Evolutionary conservation across 2,888 invertebrate genomes (phyloP).

Genomic region (Zaprionus bogoriensis): DNA sequence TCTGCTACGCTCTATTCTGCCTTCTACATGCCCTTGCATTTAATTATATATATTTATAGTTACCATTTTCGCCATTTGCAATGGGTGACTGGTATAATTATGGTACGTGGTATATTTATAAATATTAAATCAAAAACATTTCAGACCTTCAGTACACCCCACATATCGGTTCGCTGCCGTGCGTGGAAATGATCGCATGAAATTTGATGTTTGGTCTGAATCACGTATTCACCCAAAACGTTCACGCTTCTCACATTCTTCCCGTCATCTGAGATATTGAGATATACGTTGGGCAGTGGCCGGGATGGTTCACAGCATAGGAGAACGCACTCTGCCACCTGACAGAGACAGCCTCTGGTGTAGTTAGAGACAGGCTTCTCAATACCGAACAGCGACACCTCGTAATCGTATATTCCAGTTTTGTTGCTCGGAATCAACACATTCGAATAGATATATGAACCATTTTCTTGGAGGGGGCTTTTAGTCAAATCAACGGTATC

Average conservation of each 20-base stretch:
- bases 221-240: background rate
- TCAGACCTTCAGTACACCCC: too few relatives aligned
- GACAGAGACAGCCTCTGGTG: constrained; percentile 65
- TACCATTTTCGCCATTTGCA: too few relatives aligned
- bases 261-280: constrained; percentile 10
- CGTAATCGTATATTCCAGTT: constrained; percentile 33
- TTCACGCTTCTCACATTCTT: background rate
- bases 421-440: constrained; percentile 42
- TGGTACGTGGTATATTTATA: too few relatives aligned
- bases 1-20: too few relatives aligned
- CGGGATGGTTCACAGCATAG: constrained; percentile 55
- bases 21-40: too few relatives aligned
- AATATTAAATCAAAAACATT: too few relatives aligned
- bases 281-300: background rate
- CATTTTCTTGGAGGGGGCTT: constrained; percentile 31
- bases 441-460: constrained; percentile 51
- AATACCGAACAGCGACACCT: background rate
- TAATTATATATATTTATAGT: too few relatives aligned
- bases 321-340: constrained; percentile 70
- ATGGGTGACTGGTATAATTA: too few relatives aligned
- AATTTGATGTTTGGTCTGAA: background rate
- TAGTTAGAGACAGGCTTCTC: background rate
- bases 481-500: constrained; percentile 53
- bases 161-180: too few relatives aligned
- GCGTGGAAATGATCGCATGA: constrained; percentile 14